Percentiles rank a stretch among this genome's conserved stretches.
Conservation (phyloP, 2,888 invertebrate species). For the Alloscopus bannaensis region DNA sequence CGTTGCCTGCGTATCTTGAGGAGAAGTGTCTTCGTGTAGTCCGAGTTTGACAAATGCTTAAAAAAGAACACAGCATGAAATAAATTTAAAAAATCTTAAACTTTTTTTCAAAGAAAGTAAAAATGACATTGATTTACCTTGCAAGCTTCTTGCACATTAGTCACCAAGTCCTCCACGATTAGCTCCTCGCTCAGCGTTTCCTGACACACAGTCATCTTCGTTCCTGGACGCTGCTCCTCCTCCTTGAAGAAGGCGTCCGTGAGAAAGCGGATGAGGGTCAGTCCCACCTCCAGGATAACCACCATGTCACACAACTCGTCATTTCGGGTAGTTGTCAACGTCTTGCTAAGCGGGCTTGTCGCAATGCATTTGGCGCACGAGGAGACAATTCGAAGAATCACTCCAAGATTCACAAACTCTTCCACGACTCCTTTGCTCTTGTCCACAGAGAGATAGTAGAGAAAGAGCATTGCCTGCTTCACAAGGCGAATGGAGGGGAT, state of each 20-base stretch:
- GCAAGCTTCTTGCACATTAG: slow-evolving; percentile 49
- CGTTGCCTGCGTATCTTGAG: too few species aligned
- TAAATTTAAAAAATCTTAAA: neutral
- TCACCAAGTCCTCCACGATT: slow-evolving; percentile 43
- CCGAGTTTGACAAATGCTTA: too few species aligned
- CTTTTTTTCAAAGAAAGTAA: neutral
- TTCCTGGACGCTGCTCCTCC: neutral
- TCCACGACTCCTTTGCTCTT: slow-evolving; percentile 45
- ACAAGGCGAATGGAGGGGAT: slow-evolving; percentile 40
- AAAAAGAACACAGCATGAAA: too few species aligned
- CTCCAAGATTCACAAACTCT: slow-evolving; percentile 67
- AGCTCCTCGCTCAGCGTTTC: slow-evolving; percentile 22
- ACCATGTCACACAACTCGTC: slow-evolving; percentile 31
- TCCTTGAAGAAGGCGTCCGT: slow-evolving; percentile 55
- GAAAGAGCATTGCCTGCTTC: slow-evolving; percentile 62
- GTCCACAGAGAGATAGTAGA: slow-evolving; percentile 64
- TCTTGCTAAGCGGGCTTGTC: slow-evolving; percentile 30
- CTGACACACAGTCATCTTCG: slow-evolving; percentile 25
- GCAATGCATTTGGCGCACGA: slow-evolving; percentile 56
- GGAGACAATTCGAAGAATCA: slow-evolving; percentile 65
- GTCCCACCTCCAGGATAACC: slow-evolving; percentile 67
- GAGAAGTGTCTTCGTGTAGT: too few species aligned
- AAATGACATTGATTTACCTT: too few species aligned
- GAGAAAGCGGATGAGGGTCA: slow-evolving; percentile 66
- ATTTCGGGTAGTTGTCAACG: neutral